Evolutionary conservation across 2,113 vertebrate species (phyloP).

Genomic region (Pomatostomus ruficeps): DNA sequence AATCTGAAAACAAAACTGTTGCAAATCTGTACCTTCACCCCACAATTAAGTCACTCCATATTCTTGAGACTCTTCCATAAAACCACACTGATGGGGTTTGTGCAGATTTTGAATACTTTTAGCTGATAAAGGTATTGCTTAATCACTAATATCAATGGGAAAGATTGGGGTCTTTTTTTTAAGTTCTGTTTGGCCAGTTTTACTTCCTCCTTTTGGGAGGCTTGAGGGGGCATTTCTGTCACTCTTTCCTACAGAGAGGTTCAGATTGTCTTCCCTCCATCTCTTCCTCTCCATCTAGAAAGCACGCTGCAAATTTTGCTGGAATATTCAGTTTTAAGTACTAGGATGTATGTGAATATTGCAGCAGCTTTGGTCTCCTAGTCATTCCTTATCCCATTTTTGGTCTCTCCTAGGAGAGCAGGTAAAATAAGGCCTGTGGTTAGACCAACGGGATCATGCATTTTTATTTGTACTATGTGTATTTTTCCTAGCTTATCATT

Average conservation of each 20-base stretch:
- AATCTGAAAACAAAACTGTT: not conserved
- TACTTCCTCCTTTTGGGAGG: not conserved
- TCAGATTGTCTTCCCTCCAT: not conserved
- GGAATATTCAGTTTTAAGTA: not conserved
- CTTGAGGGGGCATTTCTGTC: not conserved
- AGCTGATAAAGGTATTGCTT: not conserved
- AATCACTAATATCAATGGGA: not conserved
- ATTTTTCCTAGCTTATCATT: not conserved
- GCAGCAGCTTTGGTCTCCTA: not conserved
- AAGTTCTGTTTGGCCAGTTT: not conserved
- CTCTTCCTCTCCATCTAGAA: not conserved
- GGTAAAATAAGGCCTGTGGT: not conserved
- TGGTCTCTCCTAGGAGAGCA: not conserved
- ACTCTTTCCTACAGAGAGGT: not conserved
- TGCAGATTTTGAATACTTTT: not conserved
- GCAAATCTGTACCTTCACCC: not conserved
- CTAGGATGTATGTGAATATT: not conserved
- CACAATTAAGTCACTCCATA: not conserved
- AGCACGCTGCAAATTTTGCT: not conserved
- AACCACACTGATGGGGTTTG: not conserved
- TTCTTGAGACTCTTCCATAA: not conserved
- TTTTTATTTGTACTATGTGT: not conserved
- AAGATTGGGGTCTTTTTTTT: rapidly evolving
- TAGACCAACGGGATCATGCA: not conserved
- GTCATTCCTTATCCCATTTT: not conserved